Percentiles rank a stretch among this genome's conserved stretches.
phyloP scores from a whole-genome alignment of 1,140 invertebrate genomes.

The Copidosoma floridanum region DNA sequence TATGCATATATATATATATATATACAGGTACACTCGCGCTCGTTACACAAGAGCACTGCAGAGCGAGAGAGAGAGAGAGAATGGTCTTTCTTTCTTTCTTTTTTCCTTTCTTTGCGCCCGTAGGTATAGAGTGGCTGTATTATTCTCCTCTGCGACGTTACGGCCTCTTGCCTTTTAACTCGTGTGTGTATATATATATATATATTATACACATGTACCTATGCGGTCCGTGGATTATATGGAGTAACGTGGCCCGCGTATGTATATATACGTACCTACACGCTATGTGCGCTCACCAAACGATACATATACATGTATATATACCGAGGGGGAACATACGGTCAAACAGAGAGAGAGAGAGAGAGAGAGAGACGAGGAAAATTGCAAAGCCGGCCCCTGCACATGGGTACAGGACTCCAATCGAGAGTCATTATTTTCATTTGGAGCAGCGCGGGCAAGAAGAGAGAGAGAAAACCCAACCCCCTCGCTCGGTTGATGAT shows the following conservation, averaged over 20 bases:
- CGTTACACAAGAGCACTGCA: no score
- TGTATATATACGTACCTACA: neutral
- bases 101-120: slow-evolving; percentile 12
- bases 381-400: no score
- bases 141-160: no score
- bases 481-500: no score
- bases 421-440: slow-evolving; percentile 23
- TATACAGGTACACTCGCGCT: no score
- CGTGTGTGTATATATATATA: no score
- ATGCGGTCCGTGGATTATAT: slow-evolving; percentile 17
- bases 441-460: neutral
- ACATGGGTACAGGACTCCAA: neutral
- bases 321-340: no score
- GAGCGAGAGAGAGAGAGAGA: neutral
- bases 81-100: neutral
- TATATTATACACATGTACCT: no score
- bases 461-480: no score
- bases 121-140: slow-evolving; percentile 26
- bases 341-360: no score
- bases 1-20: neutral
- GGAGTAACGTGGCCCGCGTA: slow-evolving; percentile 1
- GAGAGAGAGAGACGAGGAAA: no score
- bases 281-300: neutral
- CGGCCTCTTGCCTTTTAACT: slow-evolving; percentile 38
- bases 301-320: no score